Evolutionary conservation across 2,113 vertebrate genomes (phyloP), one percentile per base, ranked within the genome.

Genomic region (Nannobrachium achirus): DNA sequence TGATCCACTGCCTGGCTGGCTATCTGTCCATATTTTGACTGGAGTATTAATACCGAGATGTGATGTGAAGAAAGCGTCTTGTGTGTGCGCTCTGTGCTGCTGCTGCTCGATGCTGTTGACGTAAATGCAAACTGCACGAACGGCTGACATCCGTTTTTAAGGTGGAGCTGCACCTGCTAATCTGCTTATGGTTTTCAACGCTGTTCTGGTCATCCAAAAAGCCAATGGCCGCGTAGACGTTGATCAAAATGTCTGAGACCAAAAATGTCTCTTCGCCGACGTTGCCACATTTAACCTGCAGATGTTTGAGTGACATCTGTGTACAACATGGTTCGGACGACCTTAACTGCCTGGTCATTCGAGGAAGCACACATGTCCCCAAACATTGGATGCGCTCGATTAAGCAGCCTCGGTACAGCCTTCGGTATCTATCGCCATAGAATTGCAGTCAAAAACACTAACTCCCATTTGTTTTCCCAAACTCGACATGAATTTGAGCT

Each of bases 71-170:
- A 79, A 80, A 86, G 73, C 81, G 70, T 85, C 75, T 82, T 25
- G 25, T 25, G 25, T 4, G 25, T 25, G 25, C 25, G 25, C 2
- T 25, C 2, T 4, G 25, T 25, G 25, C 4, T 86, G 86, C n/a
- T 81, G 71, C 78, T 84, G 83, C 76, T 74, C 71, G 78, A 73
- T 84, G 75, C 68, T 71, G 72, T 86, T 93, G 93, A 94, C 93
- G 93, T 93, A 93, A 92, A 90, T 90, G 88, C 86, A 89, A 89
- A 65, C 85, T 78, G 88, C 86, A 90, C 80, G 86, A 88, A 83
- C 61, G 58, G 25, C 78, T 75, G 75, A 88, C 77, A 78, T 90
- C 65, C 62, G 51, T 48, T 78, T 33, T 93, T 93, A 94, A 93
- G 93, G 93, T 91, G 75, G 92, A 68, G 9, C 62, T 2, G 13